Base-by-base conservation (phyloP, 2,888 invertebrate genomes). In the Elaeidobius kamerunicus region DNA sequence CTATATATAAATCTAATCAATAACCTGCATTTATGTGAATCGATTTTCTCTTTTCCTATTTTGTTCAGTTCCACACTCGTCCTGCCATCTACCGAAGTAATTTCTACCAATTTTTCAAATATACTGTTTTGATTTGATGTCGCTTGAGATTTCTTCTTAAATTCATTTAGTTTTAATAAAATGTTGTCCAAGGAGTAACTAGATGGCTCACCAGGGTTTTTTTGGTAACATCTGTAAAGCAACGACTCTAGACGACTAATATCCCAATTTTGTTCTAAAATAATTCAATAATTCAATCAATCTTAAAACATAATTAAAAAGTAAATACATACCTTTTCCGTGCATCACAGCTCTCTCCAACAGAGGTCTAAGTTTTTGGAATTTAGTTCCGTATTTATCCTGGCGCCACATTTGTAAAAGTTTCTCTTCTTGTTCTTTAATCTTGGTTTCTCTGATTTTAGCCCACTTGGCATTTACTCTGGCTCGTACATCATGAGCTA, bases 331-430 rank as follows among this genome's bases (percentile, higher is more conserved):
- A 11, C 12, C 30, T 19, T 39, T 40, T 16, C 19, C 27, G 12
- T 30, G 28, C 20, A 18, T 32, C 2, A 32, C 40, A 4, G 28
- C 34, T 38, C 20, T 18, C 18, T 46, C 9, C 14, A 50, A 30
- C 16, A 47, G 14, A 4, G 28, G 42, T 23, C 27, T 48, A 4
- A 47, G 12, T 23, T 49, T 12, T 5, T 58, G 15, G 16, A 53
- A 47, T 19, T 48, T 56, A 1, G 55, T 58, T n/a, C 62, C 62
- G 43, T 62, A 62, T 7, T 41, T 55, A 35, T 62, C 62, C 2
- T 40, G 14, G 23, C 45, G 52, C 52, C 52, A 57, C 23, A 60
- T 46, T 28, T 57, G 46, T 14, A 55, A 41, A 3, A 53, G 35
- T 38, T 57, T 45, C 16, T 34, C 40, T 36, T 52, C 46, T 17